phyloP scores from a whole-genome alignment of 64 coral and sea anemone genomes.

The Catalaphyllia jardinei region DNA sequence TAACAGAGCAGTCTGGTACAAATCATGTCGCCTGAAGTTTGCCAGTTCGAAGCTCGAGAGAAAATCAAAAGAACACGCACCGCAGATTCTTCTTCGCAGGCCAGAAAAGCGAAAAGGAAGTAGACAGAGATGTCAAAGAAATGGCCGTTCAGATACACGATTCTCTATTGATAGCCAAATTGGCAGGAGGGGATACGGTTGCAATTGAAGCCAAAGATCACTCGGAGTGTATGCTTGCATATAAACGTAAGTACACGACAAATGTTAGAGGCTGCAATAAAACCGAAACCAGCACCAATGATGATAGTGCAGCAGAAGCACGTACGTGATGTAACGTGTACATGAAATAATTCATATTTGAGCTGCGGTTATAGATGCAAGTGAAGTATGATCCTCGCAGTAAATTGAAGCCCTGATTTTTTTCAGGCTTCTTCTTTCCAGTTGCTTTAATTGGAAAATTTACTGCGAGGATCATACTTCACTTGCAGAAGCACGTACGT shows the following conservation, averaged over 20 bases:
- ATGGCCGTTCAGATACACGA: constrained; percentile 29
- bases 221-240: constrained; percentile 29
- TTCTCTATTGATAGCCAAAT: constrained; percentile 31
- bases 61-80: constrained; percentile 8
- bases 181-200: constrained; percentile 45
- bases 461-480: too few species aligned
- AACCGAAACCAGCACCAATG: too few species aligned
- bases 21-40: constrained; percentile 11
- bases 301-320: too few species aligned
- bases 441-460: too few species aligned
- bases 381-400: too few species aligned
- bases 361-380: too few species aligned
- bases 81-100: not conserved
- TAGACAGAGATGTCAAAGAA: constrained; percentile 1
- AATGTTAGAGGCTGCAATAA: not conserved
- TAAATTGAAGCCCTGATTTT: too few species aligned
- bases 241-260: constrained; percentile 17
- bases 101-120: constrained; percentile 14
- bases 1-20: constrained; percentile 4
- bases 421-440: too few species aligned
- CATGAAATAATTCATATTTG: too few species aligned
- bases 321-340: too few species aligned
- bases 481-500: too few species aligned
- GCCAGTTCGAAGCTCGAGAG: not conserved
- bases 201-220: constrained; percentile 36